phyloP scores from a whole-genome alignment of 2,888 invertebrate genomes.

The Bruchidius siliquastri region DNA sequence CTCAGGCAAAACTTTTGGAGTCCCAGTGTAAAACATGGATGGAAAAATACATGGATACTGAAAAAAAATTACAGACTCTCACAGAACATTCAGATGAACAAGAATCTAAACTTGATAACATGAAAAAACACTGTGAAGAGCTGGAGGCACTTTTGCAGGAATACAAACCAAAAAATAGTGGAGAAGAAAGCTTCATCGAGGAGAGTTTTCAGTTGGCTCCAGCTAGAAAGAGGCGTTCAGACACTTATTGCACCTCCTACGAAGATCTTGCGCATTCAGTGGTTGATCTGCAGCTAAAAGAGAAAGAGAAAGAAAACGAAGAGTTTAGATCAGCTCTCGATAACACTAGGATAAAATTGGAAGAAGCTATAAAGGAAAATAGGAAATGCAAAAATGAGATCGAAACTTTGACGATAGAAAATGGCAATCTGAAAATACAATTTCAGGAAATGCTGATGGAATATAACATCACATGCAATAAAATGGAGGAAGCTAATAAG shows the following conservation, averaged over 20 bases:
- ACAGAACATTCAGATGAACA: constrained; percentile 33
- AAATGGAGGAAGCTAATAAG: background rate
- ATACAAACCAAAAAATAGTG: constrained; percentile 25
- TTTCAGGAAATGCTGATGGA: background rate
- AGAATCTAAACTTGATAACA: constrained; percentile 30
- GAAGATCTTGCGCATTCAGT: constrained; percentile 44
- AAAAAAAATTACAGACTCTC: constrained; percentile 32
- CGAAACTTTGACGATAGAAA: constrained; percentile 5
- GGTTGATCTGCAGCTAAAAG: constrained; percentile 45
- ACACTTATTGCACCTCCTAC: constrained; percentile 1
- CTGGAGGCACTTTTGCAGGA: constrained; percentile 49
- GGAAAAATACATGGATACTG: constrained; percentile 34
- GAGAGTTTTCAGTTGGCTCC: constrained; percentile 17
- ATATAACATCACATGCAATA: background rate
- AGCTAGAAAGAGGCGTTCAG: background rate
- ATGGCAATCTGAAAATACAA: background rate
- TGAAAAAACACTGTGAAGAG: constrained; percentile 38
- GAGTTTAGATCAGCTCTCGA: constrained; percentile 24
- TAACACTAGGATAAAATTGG: background rate
- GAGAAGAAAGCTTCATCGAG: constrained; percentile 33
- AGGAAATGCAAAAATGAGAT: constrained; percentile 3
- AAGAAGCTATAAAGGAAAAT: background rate
- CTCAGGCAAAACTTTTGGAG: constrained; percentile 45
- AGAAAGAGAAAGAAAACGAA: constrained; percentile 36
- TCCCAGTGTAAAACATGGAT: constrained; percentile 36